Percentiles rank a stretch among this genome's conserved stretches.
These are phyloP conservation scores for Acropora tenuis DNA, from an alignment of 64 coral and sea anemone genomes.

Conservation along the genomic window DNA sequence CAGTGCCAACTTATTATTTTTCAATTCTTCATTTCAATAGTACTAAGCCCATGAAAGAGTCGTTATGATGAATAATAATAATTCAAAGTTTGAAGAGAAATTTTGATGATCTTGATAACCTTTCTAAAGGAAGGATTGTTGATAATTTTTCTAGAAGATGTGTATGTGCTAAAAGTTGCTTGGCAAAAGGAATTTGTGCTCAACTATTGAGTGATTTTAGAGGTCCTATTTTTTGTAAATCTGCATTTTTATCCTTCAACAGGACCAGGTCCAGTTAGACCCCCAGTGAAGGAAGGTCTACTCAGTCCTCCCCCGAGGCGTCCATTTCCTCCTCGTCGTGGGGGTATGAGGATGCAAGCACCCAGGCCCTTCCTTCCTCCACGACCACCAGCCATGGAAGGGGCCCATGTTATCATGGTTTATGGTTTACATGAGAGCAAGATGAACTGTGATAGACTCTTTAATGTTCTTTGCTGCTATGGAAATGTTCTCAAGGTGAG, in stretches of 20 bases:
- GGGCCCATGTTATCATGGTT: constrained; percentile 84
- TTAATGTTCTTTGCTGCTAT: constrained; percentile 97
- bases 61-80: neutral
- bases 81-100: no score
- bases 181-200: no score
- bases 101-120: neutral
- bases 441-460: constrained; percentile 93
- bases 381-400: constrained; percentile 46
- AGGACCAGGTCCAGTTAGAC: neutral
- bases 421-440: constrained; percentile 90
- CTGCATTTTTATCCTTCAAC: neutral
- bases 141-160: no score
- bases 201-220: no score
- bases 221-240: neutral
- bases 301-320: constrained; percentile 74
- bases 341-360: constrained; percentile 57
- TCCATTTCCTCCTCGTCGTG: constrained; percentile 46
- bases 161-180: no score
- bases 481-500: constrained; percentile 94
- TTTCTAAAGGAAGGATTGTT: neutral
- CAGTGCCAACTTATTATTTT: no score
- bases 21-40: no score
- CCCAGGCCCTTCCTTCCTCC: constrained; percentile 32
- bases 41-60: no score
- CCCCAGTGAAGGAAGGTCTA: constrained; percentile 78